Conservation (phyloP, 2,113 vertebrate species). For the Shinisaurus crocodilurus region DNA sequence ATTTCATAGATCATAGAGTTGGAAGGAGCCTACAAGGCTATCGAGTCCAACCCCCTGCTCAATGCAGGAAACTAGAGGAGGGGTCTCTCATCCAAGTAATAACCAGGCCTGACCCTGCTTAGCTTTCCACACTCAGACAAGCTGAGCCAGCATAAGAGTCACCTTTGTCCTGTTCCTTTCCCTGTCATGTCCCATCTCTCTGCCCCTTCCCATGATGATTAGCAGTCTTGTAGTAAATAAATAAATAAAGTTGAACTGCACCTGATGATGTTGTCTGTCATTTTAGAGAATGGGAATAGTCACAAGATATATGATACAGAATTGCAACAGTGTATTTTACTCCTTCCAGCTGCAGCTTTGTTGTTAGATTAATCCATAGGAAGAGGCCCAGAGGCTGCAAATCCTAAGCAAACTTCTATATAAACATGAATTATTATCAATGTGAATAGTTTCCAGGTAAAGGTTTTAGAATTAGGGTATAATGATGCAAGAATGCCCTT, state of each 20-base stretch:
- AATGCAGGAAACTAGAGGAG: too few species aligned
- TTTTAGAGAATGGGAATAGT: background rate
- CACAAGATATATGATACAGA: background rate
- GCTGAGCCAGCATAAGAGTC: too few species aligned
- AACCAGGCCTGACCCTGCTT: too few species aligned
- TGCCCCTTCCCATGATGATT: background rate
- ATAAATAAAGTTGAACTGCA: background rate
- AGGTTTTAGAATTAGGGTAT: background rate
- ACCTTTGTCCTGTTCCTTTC: background rate
- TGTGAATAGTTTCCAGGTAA: background rate
- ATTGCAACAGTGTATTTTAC: background rate
- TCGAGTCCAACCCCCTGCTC: too few species aligned
- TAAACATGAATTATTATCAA: background rate
- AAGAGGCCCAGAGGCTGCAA: background rate
- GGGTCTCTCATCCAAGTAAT: too few species aligned
- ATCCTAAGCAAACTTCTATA: background rate
- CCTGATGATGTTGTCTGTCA: background rate
- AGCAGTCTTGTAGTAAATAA: background rate
- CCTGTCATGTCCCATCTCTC: background rate
- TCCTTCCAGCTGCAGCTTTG: background rate
- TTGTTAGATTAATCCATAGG: background rate
- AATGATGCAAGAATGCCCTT: slow-evolving; percentile 35
- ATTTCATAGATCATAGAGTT: too few species aligned
- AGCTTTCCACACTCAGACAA: too few species aligned
- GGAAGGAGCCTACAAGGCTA: too few species aligned